Base-by-base conservation (phyloP, 2,888 invertebrate genomes). In the Cheilosia variabilis region DNA sequence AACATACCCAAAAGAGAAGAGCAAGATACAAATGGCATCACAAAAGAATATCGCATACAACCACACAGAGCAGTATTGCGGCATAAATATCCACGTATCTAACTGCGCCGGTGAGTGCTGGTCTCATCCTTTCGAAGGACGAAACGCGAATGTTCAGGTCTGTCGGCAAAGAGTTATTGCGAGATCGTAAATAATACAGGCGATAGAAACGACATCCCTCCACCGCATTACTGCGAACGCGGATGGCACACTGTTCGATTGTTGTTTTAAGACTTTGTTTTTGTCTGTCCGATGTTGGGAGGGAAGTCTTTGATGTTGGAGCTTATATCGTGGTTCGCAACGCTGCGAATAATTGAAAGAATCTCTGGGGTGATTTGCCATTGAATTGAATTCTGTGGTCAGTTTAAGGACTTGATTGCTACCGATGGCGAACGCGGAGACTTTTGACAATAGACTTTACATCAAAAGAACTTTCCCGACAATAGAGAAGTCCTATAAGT, bases 171-270 rank as follows among this genome's bases (percentile, higher is more conserved):
- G 73, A 84, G 63, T 79, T 79, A 84, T 84, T 75, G 73, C 68
- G 73, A 37, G 4, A 75, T 79, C 83, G 58, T 84, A 75, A 84
- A 84, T 84, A 84, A 79, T 63, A 69, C 63, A 15, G 68, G 66
- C 55, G 77, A 82, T 72, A 82, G 77, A 60, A 66, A 77, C 2
- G 31, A 10, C 57, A 63, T 47, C 45, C 24, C 15, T 24, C 13
- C n/a, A 17, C 6, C 47, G 27, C 45, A 52, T 65, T 15, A 52
- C 47, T 47, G 52, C 4, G 17, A 41, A 73, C 19, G 31, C 9
- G 58, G 52, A 37, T 53, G 13, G 15, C 60, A 13, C 17, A 34
- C 45, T 27, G 31, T 50, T 57, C 58, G 31, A 66, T 73, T 75
- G 60, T 80, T 66, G 37, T 31, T 57, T 31, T 47, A 22, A 13